Base-by-base conservation (phyloP, 2,113 vertebrate species). In the Camarhynchus parvulus region DNA sequence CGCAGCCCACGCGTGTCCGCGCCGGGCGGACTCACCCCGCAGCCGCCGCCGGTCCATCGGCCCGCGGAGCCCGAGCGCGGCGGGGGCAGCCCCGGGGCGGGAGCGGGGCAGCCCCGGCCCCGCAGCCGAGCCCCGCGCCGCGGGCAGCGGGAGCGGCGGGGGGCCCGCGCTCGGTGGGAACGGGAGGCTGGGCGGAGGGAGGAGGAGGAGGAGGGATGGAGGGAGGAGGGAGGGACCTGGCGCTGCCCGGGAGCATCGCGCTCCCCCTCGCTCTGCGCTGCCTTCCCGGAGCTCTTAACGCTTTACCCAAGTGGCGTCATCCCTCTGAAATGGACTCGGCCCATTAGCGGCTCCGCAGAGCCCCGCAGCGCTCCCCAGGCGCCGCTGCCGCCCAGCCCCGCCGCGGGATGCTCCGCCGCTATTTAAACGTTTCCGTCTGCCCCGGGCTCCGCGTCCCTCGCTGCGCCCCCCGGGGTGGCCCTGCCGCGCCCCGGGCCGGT, bases 301-400 rank as follows among this genome's bases (percentile, higher is more conserved):
- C 97, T 96, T 95, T 89, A 89, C 92, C 97, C 89, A 94, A 98
- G 98, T 98, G 98, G 98, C 98, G 98, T 98, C 98, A 98, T 98
- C 96, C 97, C 83, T 97, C 96, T 97, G 98, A 97, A 98, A 98
- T 95, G 83, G 98, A 97, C 97, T 96, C 97, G 97, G 98, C 97
- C 98, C 97, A 98, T 98, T 98, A 98, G 97, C 97, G 92, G 96
- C 97, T 98, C 98, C 96, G 93, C 90, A 98, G 98, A 96, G 97
- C 98, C 97, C 97, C 83, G 96, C 96, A 97, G 97, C 98, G 97
- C 98, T 97, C 97, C 97, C 97, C 92, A 94, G 87, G 62, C 86
- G 61, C 86, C 77, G 68, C 77, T 52, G 86, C 68, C 53, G 69
- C 87, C 78, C 69, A 13, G 87, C 62, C 53, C 78, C 62, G 53